Evolutionary conservation across 2,888 invertebrate genomes (phyloP), one percentile per base, ranked within the genome.

Genomic region (Protodeltote pygarga): DNA sequence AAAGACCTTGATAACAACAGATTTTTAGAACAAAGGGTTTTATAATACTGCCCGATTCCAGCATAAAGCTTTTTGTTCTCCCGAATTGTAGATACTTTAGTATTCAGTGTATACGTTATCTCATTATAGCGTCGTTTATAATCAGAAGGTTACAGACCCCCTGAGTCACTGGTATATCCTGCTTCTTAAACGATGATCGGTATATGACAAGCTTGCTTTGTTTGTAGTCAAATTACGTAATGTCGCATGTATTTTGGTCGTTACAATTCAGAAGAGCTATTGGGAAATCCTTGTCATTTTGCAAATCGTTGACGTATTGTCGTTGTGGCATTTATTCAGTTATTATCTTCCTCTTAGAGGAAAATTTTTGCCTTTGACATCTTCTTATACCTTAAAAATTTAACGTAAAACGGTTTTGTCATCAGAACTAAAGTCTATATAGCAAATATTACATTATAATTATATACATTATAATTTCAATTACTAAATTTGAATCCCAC

Each of bases 111-210:
- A 46, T 55, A 39, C 27, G 37, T 37, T 31, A 47, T 19, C 34
- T 48, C 63, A 52, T 72, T 72, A 76, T n/a, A 61, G 32, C 45
- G 51, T 54, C 52, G 70, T 83, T 83, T 79, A 68, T 75, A 80
- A 75, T 70, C 78, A 53, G 64, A 48, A 65, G 67, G 58, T 46
- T 44, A 28, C 51, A 15, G 11, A 20, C 5, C 29, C 24, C 46
- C 33, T 80, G 81, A 79, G 40, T 76, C 78, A 79, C 57, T 37
- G 71, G 69, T 54, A 70, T 66, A 61, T 64, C 79, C 79, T 63
- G 65, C 34, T 32, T 28, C 19, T 37, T 41, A 28, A 11, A 4
- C 16, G 20, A 45, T 41, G 47, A 33, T 35, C 31, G 8, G 15
- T 34, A 21, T 41, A 28, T 31, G 33, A 46, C 39, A 27, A 25